Percentiles rank a stretch among this genome's conserved stretches.
Conservation (phyloP, 2,113 vertebrate genomes). For the Nicator chloris region DNA sequence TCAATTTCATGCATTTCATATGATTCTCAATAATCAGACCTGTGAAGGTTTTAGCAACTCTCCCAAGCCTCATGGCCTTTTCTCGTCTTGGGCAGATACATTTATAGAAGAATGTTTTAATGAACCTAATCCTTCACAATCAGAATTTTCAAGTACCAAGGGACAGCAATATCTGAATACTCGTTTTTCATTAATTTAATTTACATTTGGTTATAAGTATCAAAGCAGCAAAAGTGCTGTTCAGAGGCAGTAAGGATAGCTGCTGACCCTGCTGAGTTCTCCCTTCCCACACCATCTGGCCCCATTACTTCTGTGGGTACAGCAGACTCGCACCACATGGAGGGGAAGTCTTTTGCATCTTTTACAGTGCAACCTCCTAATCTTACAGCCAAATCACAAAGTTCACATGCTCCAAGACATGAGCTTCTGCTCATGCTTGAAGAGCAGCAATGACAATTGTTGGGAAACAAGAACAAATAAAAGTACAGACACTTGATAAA, state of each 20-base stretch:
- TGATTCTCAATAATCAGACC: neutral
- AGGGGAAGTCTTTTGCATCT: conserved; percentile 29
- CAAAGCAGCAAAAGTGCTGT: conserved; percentile 12
- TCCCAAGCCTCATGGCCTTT: neutral
- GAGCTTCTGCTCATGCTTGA: conserved; percentile 16
- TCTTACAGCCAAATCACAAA: conserved; percentile 11
- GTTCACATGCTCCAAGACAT: conserved; percentile 10
- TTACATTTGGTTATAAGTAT: conserved; percentile 10
- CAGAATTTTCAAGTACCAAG: conserved; percentile 16
- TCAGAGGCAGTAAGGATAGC: conserved; percentile 3
- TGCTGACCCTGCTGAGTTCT: conserved; percentile 42
- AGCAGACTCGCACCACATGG: neutral
- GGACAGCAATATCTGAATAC: neutral
- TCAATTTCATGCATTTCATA: neutral
- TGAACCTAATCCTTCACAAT: conserved; percentile 34
- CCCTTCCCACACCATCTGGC: conserved; percentile 48
- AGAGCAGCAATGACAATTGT: neutral
- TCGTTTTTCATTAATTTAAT: conserved; percentile 21
- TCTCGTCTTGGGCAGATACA: neutral
- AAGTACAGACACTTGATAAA: neutral
- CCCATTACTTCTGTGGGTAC: conserved; percentile 1
- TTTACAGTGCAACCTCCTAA: conserved; percentile 3
- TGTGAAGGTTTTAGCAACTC: neutral
- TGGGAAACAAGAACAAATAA: neutral
- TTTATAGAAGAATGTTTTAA: conserved; percentile 29